Conservation (phyloP, 2,888 invertebrate species). For the Halocaridina rubra region DNA sequence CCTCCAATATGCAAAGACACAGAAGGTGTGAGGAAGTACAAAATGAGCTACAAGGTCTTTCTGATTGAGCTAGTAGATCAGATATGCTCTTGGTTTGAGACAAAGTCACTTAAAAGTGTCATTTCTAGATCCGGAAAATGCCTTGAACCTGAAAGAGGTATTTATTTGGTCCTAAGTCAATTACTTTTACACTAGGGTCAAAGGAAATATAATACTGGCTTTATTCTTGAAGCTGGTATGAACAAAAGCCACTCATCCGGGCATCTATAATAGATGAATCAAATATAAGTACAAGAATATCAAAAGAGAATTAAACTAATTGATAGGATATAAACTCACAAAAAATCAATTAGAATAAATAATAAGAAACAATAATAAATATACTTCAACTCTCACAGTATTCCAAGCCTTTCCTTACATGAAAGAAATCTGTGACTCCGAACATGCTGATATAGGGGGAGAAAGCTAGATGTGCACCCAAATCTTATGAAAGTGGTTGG, state of each 20-base stretch:
- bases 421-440: conserved; percentile 18
- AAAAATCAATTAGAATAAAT: too few relatives aligned
- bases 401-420: neutral
- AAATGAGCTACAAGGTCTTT: neutral
- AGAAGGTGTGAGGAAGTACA: conserved; percentile 19
- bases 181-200: too few relatives aligned
- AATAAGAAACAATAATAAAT: too few relatives aligned
- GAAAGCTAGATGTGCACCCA: conserved; percentile 5
- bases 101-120: neutral
- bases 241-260: too few relatives aligned
- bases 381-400: neutral
- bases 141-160: neutral
- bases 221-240: too few relatives aligned
- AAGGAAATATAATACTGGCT: too few relatives aligned
- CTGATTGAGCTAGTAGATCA: conserved; percentile 6
- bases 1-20: neutral
- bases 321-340: too few relatives aligned
- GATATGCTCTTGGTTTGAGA: conserved; percentile 10
- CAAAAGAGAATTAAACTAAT: too few relatives aligned
- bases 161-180: too few relatives aligned
- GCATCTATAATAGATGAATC: too few relatives aligned
- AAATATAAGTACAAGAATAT: too few relatives aligned
- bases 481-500: conserved; percentile 17
- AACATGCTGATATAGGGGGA: conserved; percentile 1
- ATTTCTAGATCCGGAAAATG: conserved; percentile 5